Conservation (phyloP, 2,113 vertebrate genomes). For the Haemorhous mexicanus region DNA sequence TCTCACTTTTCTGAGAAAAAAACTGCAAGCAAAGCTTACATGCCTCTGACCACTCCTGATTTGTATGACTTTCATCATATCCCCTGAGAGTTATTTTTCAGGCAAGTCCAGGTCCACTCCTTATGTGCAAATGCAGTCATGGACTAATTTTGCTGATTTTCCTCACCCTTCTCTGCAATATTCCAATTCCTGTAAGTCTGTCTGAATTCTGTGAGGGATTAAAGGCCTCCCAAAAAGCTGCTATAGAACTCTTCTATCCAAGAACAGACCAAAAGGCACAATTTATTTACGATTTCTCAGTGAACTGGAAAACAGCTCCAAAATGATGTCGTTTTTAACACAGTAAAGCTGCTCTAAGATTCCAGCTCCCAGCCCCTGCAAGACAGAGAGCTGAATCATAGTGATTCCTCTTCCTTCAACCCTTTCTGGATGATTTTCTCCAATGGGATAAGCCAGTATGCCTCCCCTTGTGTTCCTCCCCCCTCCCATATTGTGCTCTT, state of each 20-base stretch:
- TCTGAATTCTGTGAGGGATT: not conserved
- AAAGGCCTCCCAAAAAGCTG: not conserved
- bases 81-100: not conserved
- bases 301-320: not conserved
- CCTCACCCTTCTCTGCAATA: not conserved
- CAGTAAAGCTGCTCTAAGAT: not conserved
- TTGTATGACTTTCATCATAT: not conserved
- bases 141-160: not conserved
- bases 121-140: not conserved
- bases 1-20: not conserved
- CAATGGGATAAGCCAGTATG: not conserved
- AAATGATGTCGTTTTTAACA: not conserved
- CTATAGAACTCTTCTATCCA: not conserved
- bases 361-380: not conserved
- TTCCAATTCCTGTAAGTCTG: not conserved
- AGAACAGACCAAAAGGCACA: not conserved
- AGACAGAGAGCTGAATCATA: not conserved
- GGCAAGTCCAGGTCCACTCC: not conserved
- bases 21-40: not conserved
- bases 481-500: not conserved
- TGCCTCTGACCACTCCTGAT: not conserved
- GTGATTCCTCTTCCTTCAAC: not conserved
- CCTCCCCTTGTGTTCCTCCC: not conserved
- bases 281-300: not conserved
- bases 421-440: not conserved